Evolutionary conservation across 2,797 vertebrate species (phyloP).

Genomic region (Smutsia gigantea): DNA sequence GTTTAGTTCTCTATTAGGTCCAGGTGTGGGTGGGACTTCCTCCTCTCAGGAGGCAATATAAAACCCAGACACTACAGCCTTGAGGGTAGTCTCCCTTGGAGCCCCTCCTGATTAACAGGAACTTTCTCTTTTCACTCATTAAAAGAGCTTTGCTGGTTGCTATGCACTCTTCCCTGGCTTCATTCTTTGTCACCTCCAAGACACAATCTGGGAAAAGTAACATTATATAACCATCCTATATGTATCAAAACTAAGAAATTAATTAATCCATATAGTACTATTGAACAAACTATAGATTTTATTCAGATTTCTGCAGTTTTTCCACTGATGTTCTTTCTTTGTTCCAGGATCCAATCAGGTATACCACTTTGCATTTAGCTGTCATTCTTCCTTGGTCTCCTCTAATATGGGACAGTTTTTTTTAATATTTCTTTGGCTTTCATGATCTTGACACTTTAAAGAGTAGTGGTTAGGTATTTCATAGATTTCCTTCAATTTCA

Average conservation of each 20-base stretch:
- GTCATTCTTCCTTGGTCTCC: background rate
- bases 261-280: background rate
- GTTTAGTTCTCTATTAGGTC: too few species aligned
- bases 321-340: background rate
- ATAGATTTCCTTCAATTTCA: background rate
- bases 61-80: too few species aligned
- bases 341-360: background rate
- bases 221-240: background rate
- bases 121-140: too few species aligned
- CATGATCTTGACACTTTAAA: background rate
- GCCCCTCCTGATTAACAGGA: too few species aligned
- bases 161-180: too few species aligned
- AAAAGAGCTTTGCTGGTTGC: too few species aligned
- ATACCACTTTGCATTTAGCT: background rate
- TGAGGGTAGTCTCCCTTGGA: too few species aligned
- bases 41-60: too few species aligned
- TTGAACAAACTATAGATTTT: background rate
- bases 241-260: constrained; percentile 20
- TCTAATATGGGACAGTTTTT: background rate
- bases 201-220: too few species aligned
- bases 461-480: background rate
- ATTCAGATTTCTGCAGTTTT: background rate
- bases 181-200: too few species aligned
- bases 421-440: constrained; percentile 9
- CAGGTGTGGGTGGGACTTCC: too few species aligned